These are phyloP conservation scores for Solea senegalensis DNA, from an alignment of 2,113 vertebrate species.

Conservation along the genomic window DNA sequence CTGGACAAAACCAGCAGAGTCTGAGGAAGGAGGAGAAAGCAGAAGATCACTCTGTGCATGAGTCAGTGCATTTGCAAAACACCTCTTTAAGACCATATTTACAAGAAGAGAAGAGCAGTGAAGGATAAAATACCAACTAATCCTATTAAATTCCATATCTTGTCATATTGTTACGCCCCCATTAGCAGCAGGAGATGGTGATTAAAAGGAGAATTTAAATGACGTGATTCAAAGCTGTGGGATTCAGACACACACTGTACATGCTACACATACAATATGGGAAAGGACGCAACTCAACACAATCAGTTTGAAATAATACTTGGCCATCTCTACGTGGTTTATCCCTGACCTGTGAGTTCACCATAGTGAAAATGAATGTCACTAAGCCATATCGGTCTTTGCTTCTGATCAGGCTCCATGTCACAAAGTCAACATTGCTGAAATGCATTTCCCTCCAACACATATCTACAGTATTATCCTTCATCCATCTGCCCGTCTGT, in stretches of 20 bases:
- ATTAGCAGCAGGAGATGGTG: slow-evolving; percentile 40
- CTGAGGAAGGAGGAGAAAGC: slow-evolving; percentile 63
- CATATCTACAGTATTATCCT: slow-evolving; percentile 65
- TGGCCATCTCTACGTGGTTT: slow-evolving; percentile 12
- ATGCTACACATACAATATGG: not conserved
- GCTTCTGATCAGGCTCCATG: slow-evolving; percentile 44
- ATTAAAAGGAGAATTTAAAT: slow-evolving; percentile 43
- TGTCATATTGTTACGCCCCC: slow-evolving; percentile 36
- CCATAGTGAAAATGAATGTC: slow-evolving; percentile 24
- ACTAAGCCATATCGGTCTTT: slow-evolving; percentile 52
- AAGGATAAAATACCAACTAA: slow-evolving; percentile 42
- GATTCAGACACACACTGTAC: not conserved
- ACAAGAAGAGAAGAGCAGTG: slow-evolving; percentile 20
- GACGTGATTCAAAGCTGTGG: not conserved
- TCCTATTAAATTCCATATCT: slow-evolving; percentile 41
- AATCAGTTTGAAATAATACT: not conserved
- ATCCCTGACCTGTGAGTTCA: slow-evolving; percentile 4
- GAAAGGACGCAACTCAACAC: not conserved
- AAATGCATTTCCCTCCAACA: slow-evolving; percentile 1
- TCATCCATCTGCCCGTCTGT: slow-evolving; percentile 72
- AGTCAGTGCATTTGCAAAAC: slow-evolving; percentile 40
- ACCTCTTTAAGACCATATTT: slow-evolving; percentile 49
- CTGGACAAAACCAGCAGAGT: slow-evolving; percentile 89
- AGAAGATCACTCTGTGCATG: slow-evolving; percentile 11
- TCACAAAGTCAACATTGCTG: slow-evolving; percentile 60